These are phyloP conservation scores for Trissolcus basalis DNA, from an alignment of 1,140 invertebrate genomes.

Conservation along the genomic window DNA sequence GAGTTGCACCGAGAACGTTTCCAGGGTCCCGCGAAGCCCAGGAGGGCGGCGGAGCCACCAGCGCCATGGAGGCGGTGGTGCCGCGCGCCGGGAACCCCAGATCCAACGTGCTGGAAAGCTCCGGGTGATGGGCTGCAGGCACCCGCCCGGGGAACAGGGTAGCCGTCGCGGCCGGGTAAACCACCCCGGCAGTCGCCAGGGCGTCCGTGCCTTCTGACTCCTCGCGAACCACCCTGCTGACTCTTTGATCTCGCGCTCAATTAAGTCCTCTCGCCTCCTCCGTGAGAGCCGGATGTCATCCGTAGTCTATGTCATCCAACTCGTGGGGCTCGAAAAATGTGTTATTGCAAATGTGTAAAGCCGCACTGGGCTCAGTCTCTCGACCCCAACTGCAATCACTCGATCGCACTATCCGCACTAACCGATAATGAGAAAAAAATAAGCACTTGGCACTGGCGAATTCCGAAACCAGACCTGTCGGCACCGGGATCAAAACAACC, in stretches of 20 bases:
- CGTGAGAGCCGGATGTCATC: constrained; percentile 4
- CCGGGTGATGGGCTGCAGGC: constrained; percentile 70
- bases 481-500: background rate
- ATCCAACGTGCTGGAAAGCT: constrained; percentile 77
- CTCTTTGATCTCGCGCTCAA: constrained; percentile 32
- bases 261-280: constrained; percentile 23
- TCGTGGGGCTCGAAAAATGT: too few species aligned
- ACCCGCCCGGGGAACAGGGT: constrained; percentile 72
- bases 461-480: constrained; percentile 1
- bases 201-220: constrained; percentile 73
- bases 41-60: constrained; percentile 81
- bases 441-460: constrained; percentile 26
- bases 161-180: constrained; percentile 75
- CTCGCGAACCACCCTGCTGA: constrained; percentile 73
- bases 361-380: background rate
- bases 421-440: too few species aligned
- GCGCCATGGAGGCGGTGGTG: constrained; percentile 79
- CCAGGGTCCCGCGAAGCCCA: constrained; percentile 82
- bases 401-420: constrained; percentile 10
- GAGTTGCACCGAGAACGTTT: constrained; percentile 74
- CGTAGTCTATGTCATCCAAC: constrained; percentile 10
- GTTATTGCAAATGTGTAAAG: too few species aligned
- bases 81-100: constrained; percentile 79
- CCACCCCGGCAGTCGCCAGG: constrained; percentile 76
- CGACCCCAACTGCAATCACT: too few species aligned